A percentile compares a stretch with the other conserved stretches of the same genome.
These are phyloP conservation scores for Ormia ochracea DNA, from an alignment of 2,888 invertebrate species.

Conservation along the genomic window DNA sequence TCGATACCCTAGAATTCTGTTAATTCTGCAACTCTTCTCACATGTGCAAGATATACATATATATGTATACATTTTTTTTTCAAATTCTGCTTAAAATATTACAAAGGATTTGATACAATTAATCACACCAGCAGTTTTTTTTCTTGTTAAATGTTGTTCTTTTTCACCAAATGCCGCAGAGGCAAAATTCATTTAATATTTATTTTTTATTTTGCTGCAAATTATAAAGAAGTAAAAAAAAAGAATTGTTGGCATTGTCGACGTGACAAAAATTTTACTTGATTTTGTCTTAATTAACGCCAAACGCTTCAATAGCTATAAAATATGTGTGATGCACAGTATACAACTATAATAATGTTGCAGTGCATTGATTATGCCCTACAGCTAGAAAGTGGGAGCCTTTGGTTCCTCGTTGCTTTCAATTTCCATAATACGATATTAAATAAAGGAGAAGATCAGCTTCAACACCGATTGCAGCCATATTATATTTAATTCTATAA, in stretches of 20 bases:
- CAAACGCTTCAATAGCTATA: slow-evolving; percentile 76
- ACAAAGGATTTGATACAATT: slow-evolving; percentile 62
- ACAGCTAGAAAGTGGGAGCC: neutral
- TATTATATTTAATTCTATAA: no score
- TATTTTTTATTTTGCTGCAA: slow-evolving; percentile 2
- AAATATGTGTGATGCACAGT: slow-evolving; percentile 70
- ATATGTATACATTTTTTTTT: neutral
- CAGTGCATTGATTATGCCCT: slow-evolving; percentile 51
- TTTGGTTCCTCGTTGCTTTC: neutral
- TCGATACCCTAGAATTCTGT: slow-evolving; percentile 19
- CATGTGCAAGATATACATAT: slow-evolving; percentile 38
- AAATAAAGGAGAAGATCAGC: no score
- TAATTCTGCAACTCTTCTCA: slow-evolving; percentile 23
- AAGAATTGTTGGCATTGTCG: slow-evolving; percentile 63
- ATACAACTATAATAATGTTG: slow-evolving; percentile 45
- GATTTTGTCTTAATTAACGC: slow-evolving; percentile 77
- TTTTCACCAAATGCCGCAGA: slow-evolving; percentile 36
- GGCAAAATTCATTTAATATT: slow-evolving; percentile 20
- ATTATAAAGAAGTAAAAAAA: slow-evolving; percentile 18
- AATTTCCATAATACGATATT: neutral
- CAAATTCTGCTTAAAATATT: slow-evolving; percentile 54
- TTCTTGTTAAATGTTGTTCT: slow-evolving; percentile 12
- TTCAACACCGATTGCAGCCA: no score
- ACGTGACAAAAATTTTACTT: slow-evolving; percentile 75
- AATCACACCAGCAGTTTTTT: slow-evolving; percentile 57